Evolutionary conservation across 2,797 vertebrate genomes (phyloP).

Genomic region (Xiphophorus birchmanni): DNA sequence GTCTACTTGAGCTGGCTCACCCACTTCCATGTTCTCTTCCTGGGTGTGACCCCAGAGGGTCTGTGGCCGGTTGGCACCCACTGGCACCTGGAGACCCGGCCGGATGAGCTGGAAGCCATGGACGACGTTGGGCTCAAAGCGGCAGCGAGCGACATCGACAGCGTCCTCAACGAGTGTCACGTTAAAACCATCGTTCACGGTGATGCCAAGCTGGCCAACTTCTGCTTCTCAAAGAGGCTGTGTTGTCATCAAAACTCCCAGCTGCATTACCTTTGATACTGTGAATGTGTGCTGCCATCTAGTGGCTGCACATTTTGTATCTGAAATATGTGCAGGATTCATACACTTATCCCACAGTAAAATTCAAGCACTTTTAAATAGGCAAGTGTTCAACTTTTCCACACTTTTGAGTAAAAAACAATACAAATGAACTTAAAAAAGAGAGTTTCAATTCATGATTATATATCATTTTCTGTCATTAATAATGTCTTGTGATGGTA

Average conservation of each 20-base stretch:
- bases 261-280: background rate
- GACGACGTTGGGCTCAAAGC: constrained; percentile 72
- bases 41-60: constrained; percentile 69
- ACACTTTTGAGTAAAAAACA: no score
- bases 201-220: constrained; percentile 84
- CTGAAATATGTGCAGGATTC: background rate
- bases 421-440: no score
- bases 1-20: constrained; percentile 82
- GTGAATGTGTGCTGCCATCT: constrained; percentile 49
- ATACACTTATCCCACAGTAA: no score
- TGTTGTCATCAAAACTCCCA: background rate
- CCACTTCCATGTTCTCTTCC: constrained; percentile 80
- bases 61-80: constrained; percentile 83
- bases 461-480: no score
- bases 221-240: constrained; percentile 75
- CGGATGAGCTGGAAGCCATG: constrained; percentile 82
- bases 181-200: constrained; percentile 83
- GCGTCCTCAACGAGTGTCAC: constrained; percentile 66
- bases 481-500: no score
- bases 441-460: no score
- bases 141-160: constrained; percentile 75
- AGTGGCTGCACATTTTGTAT: constrained; percentile 24
- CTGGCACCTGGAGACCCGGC: constrained; percentile 84
- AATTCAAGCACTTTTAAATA: no score
- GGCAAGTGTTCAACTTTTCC: no score